Base-by-base conservation (phyloP, 2,113 vertebrate species). In the Gopherus flavomarginatus region DNA sequence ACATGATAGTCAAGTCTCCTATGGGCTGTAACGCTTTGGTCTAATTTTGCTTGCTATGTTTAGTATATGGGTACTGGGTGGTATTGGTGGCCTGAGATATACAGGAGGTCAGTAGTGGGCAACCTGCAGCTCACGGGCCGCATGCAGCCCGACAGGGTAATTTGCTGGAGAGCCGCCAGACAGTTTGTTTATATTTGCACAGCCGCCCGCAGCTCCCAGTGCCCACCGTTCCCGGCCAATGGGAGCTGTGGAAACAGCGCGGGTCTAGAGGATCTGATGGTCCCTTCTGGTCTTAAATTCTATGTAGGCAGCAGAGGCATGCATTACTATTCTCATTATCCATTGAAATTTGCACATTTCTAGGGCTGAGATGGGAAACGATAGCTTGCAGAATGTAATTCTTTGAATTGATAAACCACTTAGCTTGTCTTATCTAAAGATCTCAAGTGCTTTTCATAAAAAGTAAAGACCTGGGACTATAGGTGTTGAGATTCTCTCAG, bases 281-380 rank as follows among this genome's bases (percentile, higher is more conserved):
- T 59, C 11, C 8, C 27, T 12, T 59, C 22, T 59, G 27, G 26
- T 59, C 27, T 29, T 59, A 59, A 59, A 29, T 59, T 59, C 57
- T 50, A 16, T 50, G 50, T 59, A 35, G 49, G 92, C 56, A 0
- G 0, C 69, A 92, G 56, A 44, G 93, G 47, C 13, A 5, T 52
- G 6, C 78, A 47, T 94, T 82, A 82, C 4, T 93, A 88, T 69
- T 54, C 11, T 47, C 29, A 65, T 89, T 92, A 90, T 89, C 72
- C 38, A 50, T 75, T 47, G 44, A 95, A 72, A 69, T 75, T 29
- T 92, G 72, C 22, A 91, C 80, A 42, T 85, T 72, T 96, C 47
- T 97, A 13, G 84, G 78, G 26, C 95, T 85, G 88, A 93, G 96
- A 85, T 89, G n/a, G 79, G 81, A 3, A 65, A 31, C 59, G 50